Evolutionary conservation across 1,140 invertebrate species (phyloP), one percentile per base, ranked within the genome.

Genomic region (Choristoneura fumiferana): DNA sequence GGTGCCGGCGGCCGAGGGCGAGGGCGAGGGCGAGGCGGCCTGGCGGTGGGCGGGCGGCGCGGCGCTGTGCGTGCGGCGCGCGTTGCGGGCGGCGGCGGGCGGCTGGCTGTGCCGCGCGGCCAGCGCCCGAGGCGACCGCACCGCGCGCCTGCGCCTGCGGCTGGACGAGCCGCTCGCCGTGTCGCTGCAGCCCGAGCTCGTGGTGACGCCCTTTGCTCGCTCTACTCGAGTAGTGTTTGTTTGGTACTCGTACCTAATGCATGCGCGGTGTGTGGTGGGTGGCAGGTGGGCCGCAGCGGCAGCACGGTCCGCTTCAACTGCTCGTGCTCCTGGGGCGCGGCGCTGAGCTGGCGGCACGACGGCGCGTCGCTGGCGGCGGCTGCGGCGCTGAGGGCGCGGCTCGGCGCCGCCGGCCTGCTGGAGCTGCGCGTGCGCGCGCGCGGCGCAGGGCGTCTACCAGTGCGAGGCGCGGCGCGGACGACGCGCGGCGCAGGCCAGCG

Each of bases 391-490:
- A 76, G 18, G 92, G 84, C 29, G 92, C 80, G 37, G 73, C 73
- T 39, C 82, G 83, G 52, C 60, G 84, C 89, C 57, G n/a, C n/a
- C n/a, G 22, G 22, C 22, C 2, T 29, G 22, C 90, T 94, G 58
- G 84, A 87, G 62, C 91, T 96, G 56, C 91, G 90, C 43, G 91
- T 91, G 93, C n/a, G 56, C 91, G 94, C 53, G 94, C 95, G 75
- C 92, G 92, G n/a, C n/a, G n/a, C n/a, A n/a, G 60, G 95, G 95
- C 17, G 94, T 96, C 91, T 96, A 96, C 90, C 95, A 96, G 79
- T 96, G 95, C 77, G 91, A 95, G 59, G n/a, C n/a, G n/a, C n/a
- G n/a, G n/a, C n/a, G n/a, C n/a, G n/a, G n/a, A n/a, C n/a, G n/a
- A n/a, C n/a, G 93, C 56, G 92, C 91, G 45, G 91, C 91, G 9